Evolutionary conservation across 1,140 invertebrate genomes (phyloP).

Genomic region (Frieseomelitta varia): DNA sequence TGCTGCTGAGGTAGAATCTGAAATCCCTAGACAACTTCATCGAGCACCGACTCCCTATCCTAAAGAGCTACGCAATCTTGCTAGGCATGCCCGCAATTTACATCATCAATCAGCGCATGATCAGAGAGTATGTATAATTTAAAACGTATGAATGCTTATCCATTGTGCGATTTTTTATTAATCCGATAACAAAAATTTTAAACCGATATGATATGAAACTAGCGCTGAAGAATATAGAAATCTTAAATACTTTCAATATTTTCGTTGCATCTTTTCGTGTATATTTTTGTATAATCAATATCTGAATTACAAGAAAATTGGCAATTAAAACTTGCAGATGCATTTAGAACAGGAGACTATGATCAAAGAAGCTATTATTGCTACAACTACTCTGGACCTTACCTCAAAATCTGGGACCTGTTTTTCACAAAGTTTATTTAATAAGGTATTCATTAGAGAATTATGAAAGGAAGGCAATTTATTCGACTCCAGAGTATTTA

Average conservation of each 20-base stretch:
- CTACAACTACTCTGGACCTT: slow-evolving; percentile 67
- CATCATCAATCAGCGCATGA: slow-evolving; percentile 78
- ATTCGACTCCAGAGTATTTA: slow-evolving; percentile 11
- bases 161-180: background rate
- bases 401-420: slow-evolving; percentile 66
- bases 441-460: slow-evolving; percentile 54
- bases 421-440: slow-evolving; percentile 62
- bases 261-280: slow-evolving; percentile 5
- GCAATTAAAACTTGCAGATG: slow-evolving; percentile 61
- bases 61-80: slow-evolving; percentile 93
- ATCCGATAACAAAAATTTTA: background rate
- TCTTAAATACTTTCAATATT: background rate
- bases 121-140: slow-evolving; percentile 71
- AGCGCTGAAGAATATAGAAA: background rate
- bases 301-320: slow-evolving; percentile 32
- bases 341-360: slow-evolving; percentile 72
- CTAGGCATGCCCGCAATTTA: slow-evolving; percentile 87
- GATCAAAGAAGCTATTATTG: slow-evolving; percentile 77
- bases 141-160: too few relatives aligned
- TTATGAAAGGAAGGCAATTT: slow-evolving; percentile 29
- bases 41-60: slow-evolving; percentile 95
- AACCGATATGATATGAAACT: background rate
- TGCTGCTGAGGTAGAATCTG: slow-evolving; percentile 85
- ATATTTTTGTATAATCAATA: background rate
- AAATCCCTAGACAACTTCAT: slow-evolving; percentile 85